These are phyloP conservation scores for Pteria penguin DNA, from an alignment of 2,888 invertebrate genomes.

Conservation along the genomic window DNA sequence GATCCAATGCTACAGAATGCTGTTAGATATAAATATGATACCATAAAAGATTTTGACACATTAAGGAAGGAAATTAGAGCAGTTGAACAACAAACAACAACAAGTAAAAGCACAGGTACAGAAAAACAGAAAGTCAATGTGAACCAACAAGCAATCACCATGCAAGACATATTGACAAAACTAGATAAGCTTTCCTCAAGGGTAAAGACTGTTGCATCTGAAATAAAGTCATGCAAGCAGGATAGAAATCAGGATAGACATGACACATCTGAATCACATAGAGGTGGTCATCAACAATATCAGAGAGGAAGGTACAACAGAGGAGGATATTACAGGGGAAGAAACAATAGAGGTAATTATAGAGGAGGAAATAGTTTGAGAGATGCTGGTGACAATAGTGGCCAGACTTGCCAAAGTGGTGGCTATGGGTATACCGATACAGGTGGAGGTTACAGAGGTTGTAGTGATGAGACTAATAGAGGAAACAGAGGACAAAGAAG, in stretches of 20 bases:
- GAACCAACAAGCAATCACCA: background rate
- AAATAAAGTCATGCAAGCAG: background rate
- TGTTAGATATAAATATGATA: background rate
- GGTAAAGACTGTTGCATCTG: background rate
- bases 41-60: background rate
- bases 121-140: background rate
- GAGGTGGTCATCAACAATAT: background rate
- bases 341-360: background rate
- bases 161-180: background rate
- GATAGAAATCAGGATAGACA: background rate
- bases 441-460: background rate
- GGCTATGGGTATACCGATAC: too few relatives aligned
- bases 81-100: background rate
- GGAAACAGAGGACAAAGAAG: too few relatives aligned
- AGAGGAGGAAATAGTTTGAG: too few relatives aligned
- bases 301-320: background rate
- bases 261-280: background rate
- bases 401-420: too few relatives aligned
- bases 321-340: background rate
- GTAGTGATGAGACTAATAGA: background rate
- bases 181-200: background rate
- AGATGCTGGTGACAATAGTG: too few relatives aligned
- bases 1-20: background rate
- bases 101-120: background rate
- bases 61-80: background rate